Percentiles rank a stretch among this genome's conserved stretches.
These are phyloP conservation scores for Paratrypauchen microcephalus DNA, from an alignment of 2,797 vertebrate genomes.

Conservation along the genomic window DNA sequence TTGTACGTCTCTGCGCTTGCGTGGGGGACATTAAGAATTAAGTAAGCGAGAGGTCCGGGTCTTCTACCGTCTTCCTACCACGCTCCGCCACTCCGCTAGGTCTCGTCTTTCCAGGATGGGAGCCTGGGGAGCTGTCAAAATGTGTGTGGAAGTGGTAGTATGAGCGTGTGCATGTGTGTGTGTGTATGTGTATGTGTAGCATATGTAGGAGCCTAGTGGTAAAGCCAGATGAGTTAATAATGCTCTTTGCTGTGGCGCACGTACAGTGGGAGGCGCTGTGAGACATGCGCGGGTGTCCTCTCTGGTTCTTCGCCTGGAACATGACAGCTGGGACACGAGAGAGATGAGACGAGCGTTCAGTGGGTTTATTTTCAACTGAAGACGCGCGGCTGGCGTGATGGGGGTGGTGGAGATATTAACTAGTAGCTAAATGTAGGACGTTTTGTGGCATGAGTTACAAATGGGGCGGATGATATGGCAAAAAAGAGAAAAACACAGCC, in stretches of 20 bases:
- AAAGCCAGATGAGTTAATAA: constrained; percentile 74
- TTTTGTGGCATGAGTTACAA: too few species aligned
- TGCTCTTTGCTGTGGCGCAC: constrained; percentile 48
- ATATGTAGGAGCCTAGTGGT: constrained; percentile 50
- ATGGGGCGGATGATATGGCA: too few species aligned
- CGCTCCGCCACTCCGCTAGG: constrained; percentile 63
- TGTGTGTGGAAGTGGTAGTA: constrained; percentile 21
- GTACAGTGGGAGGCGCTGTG: constrained; percentile 14
- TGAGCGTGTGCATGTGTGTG: constrained; percentile 13
- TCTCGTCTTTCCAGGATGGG: constrained; percentile 75
- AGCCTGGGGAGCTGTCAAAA: constrained; percentile 75
- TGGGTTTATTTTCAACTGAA: not conserved
- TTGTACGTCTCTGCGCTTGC: constrained; percentile 18
- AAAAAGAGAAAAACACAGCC: too few species aligned
- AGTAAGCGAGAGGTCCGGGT: constrained; percentile 68
- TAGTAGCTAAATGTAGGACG: too few species aligned
- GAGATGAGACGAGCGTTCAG: constrained; percentile 12
- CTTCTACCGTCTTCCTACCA: constrained; percentile 65
- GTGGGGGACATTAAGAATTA: constrained; percentile 73
- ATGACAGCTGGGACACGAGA: constrained; percentile 3
- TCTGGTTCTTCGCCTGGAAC: constrained; percentile 43
- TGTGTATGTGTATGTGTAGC: constrained; percentile 21
- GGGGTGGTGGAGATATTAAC: not conserved
- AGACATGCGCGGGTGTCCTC: constrained; percentile 56
- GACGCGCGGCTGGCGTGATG: too few species aligned